Conservation (phyloP, 2,888 invertebrate species). For the Apotomis turbidana region DNA sequence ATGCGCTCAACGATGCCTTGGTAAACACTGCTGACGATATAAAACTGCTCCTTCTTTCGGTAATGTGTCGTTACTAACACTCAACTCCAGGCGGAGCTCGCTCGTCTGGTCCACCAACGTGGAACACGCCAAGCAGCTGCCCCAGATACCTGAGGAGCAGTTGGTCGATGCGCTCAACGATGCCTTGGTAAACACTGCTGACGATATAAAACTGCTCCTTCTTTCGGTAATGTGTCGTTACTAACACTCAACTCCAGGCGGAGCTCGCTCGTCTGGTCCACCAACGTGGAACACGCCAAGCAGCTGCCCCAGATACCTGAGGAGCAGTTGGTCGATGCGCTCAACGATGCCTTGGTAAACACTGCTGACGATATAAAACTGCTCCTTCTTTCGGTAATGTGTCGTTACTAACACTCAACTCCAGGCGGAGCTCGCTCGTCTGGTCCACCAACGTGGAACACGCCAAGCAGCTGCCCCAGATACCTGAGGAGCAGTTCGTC, state of each 20-base stretch:
- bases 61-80: constrained; percentile 46
- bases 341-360: no score
- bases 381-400: no score
- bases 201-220: constrained; percentile 91
- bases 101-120: constrained; percentile 96
- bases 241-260: constrained; percentile 84
- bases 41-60: constrained; percentile 90
- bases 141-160: constrained; percentile 87
- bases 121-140: constrained; percentile 88
- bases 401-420: no score
- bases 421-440: no score
- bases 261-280: constrained; percentile 98
- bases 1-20: constrained; percentile 93
- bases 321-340: no score
- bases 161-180: constrained; percentile 96
- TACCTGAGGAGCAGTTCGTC: no score
- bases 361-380: no score
- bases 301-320: no score
- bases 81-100: constrained; percentile 90
- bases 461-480: no score
- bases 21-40: constrained; percentile 62
- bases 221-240: constrained; percentile 39
- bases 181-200: constrained; percentile 83
- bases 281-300: no score
- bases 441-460: no score